Percentiles rank a stretch among this genome's conserved stretches.
Evolutionary conservation across 2,888 invertebrate genomes (phyloP).

Genomic region (Nudaria mundana): DNA sequence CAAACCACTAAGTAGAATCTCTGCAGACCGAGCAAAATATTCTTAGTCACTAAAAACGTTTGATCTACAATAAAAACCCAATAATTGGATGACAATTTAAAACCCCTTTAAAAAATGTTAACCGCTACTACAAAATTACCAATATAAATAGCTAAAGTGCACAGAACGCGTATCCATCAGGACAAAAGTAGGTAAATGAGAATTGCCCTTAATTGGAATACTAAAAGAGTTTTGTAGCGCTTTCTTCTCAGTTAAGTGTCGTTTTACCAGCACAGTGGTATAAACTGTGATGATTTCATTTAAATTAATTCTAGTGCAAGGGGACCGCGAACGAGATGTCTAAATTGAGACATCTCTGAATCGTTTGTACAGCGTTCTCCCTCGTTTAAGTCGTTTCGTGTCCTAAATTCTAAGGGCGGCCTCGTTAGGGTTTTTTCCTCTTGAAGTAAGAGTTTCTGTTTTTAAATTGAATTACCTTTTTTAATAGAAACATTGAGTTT

Average conservation of each 20-base stretch:
- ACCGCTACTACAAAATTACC: too few species aligned
- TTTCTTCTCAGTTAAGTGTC: slow-evolving; percentile 73
- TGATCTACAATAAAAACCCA: too few species aligned
- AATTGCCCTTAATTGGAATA: slow-evolving; percentile 78
- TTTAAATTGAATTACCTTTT: slow-evolving; percentile 43
- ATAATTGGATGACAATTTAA: too few species aligned
- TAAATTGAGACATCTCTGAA: slow-evolving; percentile 54
- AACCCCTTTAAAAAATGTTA: too few species aligned
- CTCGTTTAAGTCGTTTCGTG: slow-evolving; percentile 42
- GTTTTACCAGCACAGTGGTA: slow-evolving; percentile 67
- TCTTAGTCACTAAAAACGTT: too few species aligned
- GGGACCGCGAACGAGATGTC: slow-evolving; percentile 48
- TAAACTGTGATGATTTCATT: slow-evolving; percentile 78
- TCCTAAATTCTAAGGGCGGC: slow-evolving; percentile 34
- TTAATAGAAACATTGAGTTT: slow-evolving; percentile 31
- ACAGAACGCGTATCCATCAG: too few species aligned
- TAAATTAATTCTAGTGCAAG: slow-evolving; percentile 68
- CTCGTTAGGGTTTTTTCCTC: slow-evolving; percentile 36
- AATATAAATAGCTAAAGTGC: too few species aligned
- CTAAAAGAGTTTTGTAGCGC: slow-evolving; percentile 76
- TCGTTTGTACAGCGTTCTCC: slow-evolving; percentile 48
- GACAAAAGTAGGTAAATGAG: slow-evolving; percentile 77
- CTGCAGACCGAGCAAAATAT: too few species aligned
- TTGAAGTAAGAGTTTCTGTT: slow-evolving; percentile 33
- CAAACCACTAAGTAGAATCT: too few species aligned